Base-by-base conservation (phyloP, 2,888 invertebrate genomes). In the Coenonympha glycerion region DNA sequence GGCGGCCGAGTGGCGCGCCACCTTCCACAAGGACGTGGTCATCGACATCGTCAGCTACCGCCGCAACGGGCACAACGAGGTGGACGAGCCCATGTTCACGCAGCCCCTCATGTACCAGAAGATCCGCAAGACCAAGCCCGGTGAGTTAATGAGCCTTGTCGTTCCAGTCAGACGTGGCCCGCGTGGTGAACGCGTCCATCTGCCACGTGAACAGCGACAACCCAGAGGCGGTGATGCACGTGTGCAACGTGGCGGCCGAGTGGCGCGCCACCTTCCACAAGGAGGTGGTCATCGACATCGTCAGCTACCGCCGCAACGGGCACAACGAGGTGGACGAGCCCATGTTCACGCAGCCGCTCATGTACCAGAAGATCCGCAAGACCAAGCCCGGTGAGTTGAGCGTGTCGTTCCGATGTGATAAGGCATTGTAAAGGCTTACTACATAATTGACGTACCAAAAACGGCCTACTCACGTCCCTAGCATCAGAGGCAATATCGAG, bases 241-340 rank as follows among this genome's bases (percentile, higher is more conserved):
- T 96, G 39, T 95, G 95, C 79, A 94, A 94, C 75, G 93, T 97
- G 57, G 96, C 96, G 6, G 93, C 96, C 3, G 96, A 97, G 79
- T 97, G 95, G 95, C 90, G 98, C 57, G 90, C 95, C 58, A 96
- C 94, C 48, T 98, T 96, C 92, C 95, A 95, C 85, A 97, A 97
- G 76, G 97, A 97, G 79, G 94, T 95, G 41, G 95, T 97, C 62
- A 94, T 97, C 73, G 97, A 97, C 82, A 90, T 97, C 83, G 96
- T 98, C 3, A 93, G 93, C 69, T 98, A 98, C 84, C 91, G 98
- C 40, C 91, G 96, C 59, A 95, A 95, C 79, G 98, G 98, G 0
- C 98, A 98, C 90, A 98, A 98, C 83, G 98, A 98, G 88, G 93
- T 96, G 65, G 98, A 98, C 79, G 97, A 98, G 77, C 98, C 98